Evolutionary conservation across 2,113 vertebrate species (phyloP), one percentile per base, ranked within the genome.

Genomic region (Nicator chloris): DNA sequence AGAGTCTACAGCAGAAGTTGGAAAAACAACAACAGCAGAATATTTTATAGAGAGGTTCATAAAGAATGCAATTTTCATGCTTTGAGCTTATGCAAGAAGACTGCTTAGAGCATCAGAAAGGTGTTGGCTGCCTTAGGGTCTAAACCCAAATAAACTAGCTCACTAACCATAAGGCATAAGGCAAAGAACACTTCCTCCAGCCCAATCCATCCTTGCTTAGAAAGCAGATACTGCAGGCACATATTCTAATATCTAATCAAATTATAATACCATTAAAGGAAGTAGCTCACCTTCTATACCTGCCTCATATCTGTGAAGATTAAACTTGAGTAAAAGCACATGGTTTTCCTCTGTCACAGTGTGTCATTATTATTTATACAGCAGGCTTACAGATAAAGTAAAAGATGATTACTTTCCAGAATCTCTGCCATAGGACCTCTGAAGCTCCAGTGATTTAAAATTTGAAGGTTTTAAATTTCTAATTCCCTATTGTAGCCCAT

Each of bases 261-360:
- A 90, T 90, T 81, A 60, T 78, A 95, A 78, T 90, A 64, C 47
- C 31, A 78, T 92, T 96, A 86, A 90, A 93, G 76, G 60, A 77
- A 94, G 76, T 37, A 73, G 60, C 64, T 95, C 71, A 39, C 91
- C 68, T 86, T 95, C 85, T 86, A 47, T 60, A 68, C 37, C 60
- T 54, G 59, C 35, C n/a, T 88, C 26, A 8, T 90, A 94, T 88
- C 75, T 94, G 9, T 81, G 35, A 88, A 83, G 71, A 96, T 93
- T 90, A 93, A 83, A 68, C 47, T 81, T 68, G 65, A 90, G 94
- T 63, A 78, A 91, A 93, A 92, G 79, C 63, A 83, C 40, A 75
- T 1, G 2, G 68, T 37, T 77, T 92, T 93, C 44, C 60, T 92
- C 90, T 81, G 68, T 39, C 92, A 68, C 31, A 35, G 6, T 82